Base-by-base conservation (phyloP, 2,113 vertebrate genomes). In the Pomatorhinus ruficollis region DNA sequence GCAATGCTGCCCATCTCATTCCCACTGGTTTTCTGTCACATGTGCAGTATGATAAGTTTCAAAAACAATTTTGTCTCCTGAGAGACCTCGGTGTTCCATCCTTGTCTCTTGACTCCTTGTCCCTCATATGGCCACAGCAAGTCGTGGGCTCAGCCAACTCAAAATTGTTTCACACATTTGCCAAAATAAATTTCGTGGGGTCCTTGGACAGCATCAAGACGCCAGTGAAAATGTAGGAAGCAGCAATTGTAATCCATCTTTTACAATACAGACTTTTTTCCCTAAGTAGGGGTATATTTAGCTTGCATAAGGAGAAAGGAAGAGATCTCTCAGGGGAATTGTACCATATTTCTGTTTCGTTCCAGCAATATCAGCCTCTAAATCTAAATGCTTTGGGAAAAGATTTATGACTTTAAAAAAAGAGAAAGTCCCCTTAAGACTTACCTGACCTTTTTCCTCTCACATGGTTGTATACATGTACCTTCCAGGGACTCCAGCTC, bases 51-150 rank as follows among this genome's bases (percentile, higher is more conserved):
- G 2, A 30, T 35, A 49, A 79, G 19, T 53, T 83, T 59, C 16
- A 82, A 40, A 78, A 88, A 45, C 28, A 71, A 45, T 23, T 83
- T 23, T 77, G 9, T 2, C 10, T 8, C 9, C 44, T 49, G 37
- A 37, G 45, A 87, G 18, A 30, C 21, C 5, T 3, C 0, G 0
- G 2, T 70, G 31, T 91, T 50, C 23, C 4, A 1, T 39, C 40
- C 28, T 70, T 45, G 7, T 57, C 28, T 83, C 24, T 39, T 69
- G 50, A 65, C 10, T 87, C 42, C 10, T 80, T 66, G 56, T 57
- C 24, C 35, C 17, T 70, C 14, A 25, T 20, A 35, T 3, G 24
- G 30, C 44, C n/a, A 52, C 16, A 74, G n/a, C 11, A 56, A 69
- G 3, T 1, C 44, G 21, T 35, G 24, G 61, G 49, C 45, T 65